Conservation (phyloP, 2,888 invertebrate genomes). For the Chydorus sphaericus region DNA sequence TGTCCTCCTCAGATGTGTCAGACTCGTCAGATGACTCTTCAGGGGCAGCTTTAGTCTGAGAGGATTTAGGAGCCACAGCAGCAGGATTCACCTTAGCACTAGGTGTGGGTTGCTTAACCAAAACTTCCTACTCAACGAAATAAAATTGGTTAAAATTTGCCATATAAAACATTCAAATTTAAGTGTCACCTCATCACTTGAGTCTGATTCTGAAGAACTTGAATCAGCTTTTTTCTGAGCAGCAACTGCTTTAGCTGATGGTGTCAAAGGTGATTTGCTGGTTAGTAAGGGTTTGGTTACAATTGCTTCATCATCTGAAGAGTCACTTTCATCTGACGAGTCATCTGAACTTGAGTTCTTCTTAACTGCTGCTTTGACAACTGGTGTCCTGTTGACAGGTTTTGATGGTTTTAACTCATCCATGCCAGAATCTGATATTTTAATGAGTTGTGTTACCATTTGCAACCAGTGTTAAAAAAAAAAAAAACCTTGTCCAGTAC, state of each 20-base stretch:
- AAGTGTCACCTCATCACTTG: slow-evolving; percentile 14
- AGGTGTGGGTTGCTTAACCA: slow-evolving; percentile 14
- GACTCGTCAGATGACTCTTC: slow-evolving; percentile 17
- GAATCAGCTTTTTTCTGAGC: slow-evolving; percentile 13
- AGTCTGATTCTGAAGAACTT: slow-evolving; percentile 4
- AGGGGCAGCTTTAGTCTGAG: slow-evolving; percentile 17
- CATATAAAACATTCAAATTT: slow-evolving; percentile 28
- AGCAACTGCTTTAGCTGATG: slow-evolving; percentile 10
- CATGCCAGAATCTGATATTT: slow-evolving; percentile 21
- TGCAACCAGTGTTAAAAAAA: background rate
- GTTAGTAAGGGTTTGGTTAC: slow-evolving; percentile 16
- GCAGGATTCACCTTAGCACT: slow-evolving; percentile 11
- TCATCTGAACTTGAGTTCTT: slow-evolving; percentile 18
- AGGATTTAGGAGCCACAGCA: slow-evolving; percentile 19
- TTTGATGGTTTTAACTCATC: slow-evolving; percentile 22
- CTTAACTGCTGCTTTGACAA: slow-evolving; percentile 19
- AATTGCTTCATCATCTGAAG: slow-evolving; percentile 24
- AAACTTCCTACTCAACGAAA: slow-evolving; percentile 16
- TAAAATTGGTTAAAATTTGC: slow-evolving; percentile 10
- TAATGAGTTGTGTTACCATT: background rate
- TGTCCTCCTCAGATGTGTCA: slow-evolving; percentile 15
- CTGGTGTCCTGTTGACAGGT: slow-evolving; percentile 16
- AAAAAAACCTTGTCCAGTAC: background rate
- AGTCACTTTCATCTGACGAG: slow-evolving; percentile 26
- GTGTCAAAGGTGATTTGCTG: background rate